A percentile compares a stretch with the other conserved stretches of the same genome.
Conservation (phyloP, 2,797 vertebrate genomes). For the Vireo griseus region DNA sequence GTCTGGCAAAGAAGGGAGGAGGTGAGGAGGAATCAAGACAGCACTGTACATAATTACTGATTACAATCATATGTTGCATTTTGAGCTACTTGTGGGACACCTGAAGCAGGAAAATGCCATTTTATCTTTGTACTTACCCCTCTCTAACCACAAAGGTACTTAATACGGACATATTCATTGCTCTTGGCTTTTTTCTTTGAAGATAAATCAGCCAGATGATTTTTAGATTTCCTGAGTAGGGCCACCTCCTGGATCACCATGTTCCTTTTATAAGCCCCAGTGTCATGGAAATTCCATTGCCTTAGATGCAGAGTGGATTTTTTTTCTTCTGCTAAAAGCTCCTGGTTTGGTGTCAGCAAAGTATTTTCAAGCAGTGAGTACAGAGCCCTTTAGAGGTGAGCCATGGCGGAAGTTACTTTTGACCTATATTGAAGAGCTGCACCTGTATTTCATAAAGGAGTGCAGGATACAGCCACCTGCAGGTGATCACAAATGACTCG, state of each 20-base stretch:
- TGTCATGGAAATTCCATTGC: not conserved
- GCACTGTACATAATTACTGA: not conserved
- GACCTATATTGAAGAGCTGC: not conserved
- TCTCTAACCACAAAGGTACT: not conserved
- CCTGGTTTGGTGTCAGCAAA: not conserved
- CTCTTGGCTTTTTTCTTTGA: not conserved
- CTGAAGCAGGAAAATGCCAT: not conserved
- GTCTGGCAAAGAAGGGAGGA: not conserved
- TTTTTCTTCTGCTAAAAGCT: not conserved
- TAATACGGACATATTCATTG: not conserved
- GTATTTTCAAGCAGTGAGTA: not conserved
- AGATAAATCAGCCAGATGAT: not conserved
- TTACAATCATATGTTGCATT: not conserved
- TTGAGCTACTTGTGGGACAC: not conserved
- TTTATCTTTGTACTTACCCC: not conserved
- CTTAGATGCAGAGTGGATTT: not conserved
- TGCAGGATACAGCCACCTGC: not conserved
- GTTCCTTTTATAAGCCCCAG: not conserved
- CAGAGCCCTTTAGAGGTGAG: not conserved
- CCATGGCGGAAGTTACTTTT: not conserved
- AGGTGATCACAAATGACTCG: not conserved
- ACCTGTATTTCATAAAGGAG: not conserved
- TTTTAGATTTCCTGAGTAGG: not conserved
- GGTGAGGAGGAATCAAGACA: not conserved
- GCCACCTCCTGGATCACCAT: not conserved